phyloP scores from a whole-genome alignment of 2,113 vertebrate species.

The Podarcis cretensis region DNA sequence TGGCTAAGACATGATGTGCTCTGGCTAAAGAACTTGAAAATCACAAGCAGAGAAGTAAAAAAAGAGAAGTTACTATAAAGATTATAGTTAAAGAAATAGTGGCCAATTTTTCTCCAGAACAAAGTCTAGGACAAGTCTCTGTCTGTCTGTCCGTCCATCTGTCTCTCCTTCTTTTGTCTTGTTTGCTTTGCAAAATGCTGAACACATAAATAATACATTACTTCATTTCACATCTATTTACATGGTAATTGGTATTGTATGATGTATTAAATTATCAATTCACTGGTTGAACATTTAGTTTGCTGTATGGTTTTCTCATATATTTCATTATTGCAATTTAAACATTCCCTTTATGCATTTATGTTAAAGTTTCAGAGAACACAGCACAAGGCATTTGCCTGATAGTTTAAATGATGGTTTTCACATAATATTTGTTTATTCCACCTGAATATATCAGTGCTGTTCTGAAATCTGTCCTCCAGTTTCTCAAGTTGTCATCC shows the following conservation, averaged over 20 bases:
- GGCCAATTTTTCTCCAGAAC: background rate
- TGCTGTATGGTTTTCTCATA: slow-evolving; percentile 63
- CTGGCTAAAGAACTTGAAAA: background rate
- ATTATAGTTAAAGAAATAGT: background rate
- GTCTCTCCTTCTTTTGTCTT: slow-evolving; percentile 2
- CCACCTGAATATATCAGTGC: too few relatives aligned
- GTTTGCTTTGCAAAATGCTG: slow-evolving; percentile 59
- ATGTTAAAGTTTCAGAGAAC: slow-evolving; percentile 36
- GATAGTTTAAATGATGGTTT: background rate
- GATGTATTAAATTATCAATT: slow-evolving; percentile 72
- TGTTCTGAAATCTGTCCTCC: too few relatives aligned
- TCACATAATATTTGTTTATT: background rate
- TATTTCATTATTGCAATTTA: slow-evolving; percentile 72
- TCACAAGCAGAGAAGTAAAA: background rate
- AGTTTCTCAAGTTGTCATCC: too few relatives aligned
- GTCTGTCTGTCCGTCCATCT: background rate
- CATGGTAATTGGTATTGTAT: slow-evolving; percentile 69
- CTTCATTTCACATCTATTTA: slow-evolving; percentile 73
- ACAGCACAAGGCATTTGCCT: background rate
- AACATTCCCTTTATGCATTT: slow-evolving; percentile 68
- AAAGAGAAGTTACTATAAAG: too few relatives aligned
- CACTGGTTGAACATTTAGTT: slow-evolving; percentile 66
- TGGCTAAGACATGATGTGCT: background rate
- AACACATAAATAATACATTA: slow-evolving; percentile 68
- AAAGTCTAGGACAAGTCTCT: too few relatives aligned